Evolutionary conservation across 2,888 invertebrate species (phyloP), one percentile per base, ranked within the genome.

Genomic region (Lucinisca nassula): DNA sequence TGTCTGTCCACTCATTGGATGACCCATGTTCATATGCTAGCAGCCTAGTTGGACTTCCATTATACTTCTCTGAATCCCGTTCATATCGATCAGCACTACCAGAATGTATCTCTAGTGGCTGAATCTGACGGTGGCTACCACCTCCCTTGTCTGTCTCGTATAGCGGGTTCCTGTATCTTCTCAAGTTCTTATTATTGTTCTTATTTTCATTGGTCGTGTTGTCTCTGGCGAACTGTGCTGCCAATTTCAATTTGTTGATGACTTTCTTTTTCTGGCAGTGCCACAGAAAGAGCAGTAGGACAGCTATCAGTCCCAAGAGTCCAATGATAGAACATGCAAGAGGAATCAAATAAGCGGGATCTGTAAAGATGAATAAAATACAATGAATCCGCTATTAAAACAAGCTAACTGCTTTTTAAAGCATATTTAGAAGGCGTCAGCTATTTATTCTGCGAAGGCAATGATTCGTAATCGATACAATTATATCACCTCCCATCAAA

Each of bases 201-300:
- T 98, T 98, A 96, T 98, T 98, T 96, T 98, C 98, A 96, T 98
- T 98, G 96, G 98, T 98, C 2, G 98, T 98, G 95, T 98, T 98
- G 75, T 95, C 94, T 30, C 89, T 84, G 37, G 92, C 91, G 58
- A 92, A 88, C 49, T 92, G 89, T 21, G 92, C 88, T 37, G 92
- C 90, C 97, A 91, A 97, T 24, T 97, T 96, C 82, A 97, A 96
- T 30, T 97, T 89, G 49, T 85, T 87, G 8, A 92, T 85, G 27
- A 88, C 85, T 61, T 88, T 96, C 91, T 97, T 97, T 55, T 97
- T 97, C 95, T 97, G 96, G 91, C 97, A 97, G 78, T 97, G 95
- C 94, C 95, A 95, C 37, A 94, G 73, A 17, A 95, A 76, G 21
- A 97, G 95, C 73, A 97, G 73, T 8, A 94, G 86, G 32, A 96